phyloP scores from a whole-genome alignment of 2,113 vertebrate genomes.

The Stegastes partitus region DNA sequence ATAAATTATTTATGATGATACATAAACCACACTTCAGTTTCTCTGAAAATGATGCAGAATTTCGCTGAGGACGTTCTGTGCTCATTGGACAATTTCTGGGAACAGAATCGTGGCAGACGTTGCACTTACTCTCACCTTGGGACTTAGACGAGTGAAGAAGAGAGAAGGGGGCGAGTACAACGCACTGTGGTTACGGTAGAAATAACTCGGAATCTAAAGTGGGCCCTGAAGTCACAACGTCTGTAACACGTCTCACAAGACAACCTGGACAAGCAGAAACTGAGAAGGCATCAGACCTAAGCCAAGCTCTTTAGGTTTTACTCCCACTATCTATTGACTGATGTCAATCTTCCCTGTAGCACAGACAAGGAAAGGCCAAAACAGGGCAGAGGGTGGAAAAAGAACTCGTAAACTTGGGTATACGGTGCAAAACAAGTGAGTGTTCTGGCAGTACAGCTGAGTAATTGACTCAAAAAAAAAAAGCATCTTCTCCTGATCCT shows the following conservation, averaged over 20 bases:
- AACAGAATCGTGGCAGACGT: neutral
- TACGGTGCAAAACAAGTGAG: neutral
- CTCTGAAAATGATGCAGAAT: slow-evolving; percentile 2
- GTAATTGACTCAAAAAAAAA: neutral
- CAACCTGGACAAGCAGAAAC: neutral
- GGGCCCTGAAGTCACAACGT: neutral
- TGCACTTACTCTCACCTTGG: neutral
- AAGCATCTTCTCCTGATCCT: neutral
- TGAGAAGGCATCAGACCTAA: neutral
- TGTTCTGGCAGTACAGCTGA: slow-evolving; percentile 4
- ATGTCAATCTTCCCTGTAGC: neutral
- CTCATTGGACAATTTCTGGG: slow-evolving; percentile 3
- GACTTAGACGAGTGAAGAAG: neutral
- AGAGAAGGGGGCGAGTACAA: neutral
- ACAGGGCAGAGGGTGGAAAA: neutral
- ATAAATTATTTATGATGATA: slow-evolving; percentile 37
- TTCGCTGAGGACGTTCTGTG: neutral
- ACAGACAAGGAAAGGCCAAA: slow-evolving; percentile 16
- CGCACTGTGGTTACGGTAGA: neutral
- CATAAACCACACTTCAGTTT: slow-evolving; percentile 39
- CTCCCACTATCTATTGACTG: neutral
- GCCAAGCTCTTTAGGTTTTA: neutral
- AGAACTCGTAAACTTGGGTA: neutral
- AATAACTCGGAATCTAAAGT: slow-evolving; percentile 15
- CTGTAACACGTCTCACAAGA: neutral